Evolutionary conservation across 2,113 vertebrate species (phyloP), one percentile per base, ranked within the genome.

Genomic region (Noctilio leporinus): DNA sequence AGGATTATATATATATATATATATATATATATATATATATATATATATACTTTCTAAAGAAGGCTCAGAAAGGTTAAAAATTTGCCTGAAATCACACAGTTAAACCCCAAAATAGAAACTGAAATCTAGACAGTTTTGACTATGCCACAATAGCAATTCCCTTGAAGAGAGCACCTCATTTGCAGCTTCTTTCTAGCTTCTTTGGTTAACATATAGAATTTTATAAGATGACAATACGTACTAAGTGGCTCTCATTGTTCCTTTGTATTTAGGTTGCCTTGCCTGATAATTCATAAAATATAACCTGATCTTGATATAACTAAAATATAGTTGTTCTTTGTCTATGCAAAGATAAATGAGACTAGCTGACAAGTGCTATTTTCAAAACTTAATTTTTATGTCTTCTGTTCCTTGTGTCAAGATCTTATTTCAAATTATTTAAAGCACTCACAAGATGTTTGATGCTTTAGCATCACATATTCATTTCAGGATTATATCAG

Each of bases 351-450:
- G 40, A 67, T 22, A 53, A 77, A 86, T 87, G 33, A 84, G 17
- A 45, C 26, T 64, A 45, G 1, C 12, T n/a, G 8, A 30, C 35
- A 33, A 55, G 16, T 22, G 22, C 35, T 85, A 5, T 47, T 64
- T 94, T 75, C 40, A 75, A 82, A 96, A 78, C 5, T 59, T 67
- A 38, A 76, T n/a, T 26, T 86, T 33, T 24, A 2, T 47, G 47
- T 14, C 53, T 84, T 83, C 19, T 49, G 3, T 62, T 7, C 17
- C 84, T 1, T 94, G 84, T 17, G 11, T 10, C 3, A 26, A 89
- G 49, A 7, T 9, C 17, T 76, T 89, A 47, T 87, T 86, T 83
- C 64, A 72, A 86, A 96, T 33, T 59, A 80, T 35, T 72, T 16
- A 38, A 49, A 53, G 38, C 0, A 33, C 10, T 57, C 40, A 83